Evolutionary conservation across 2,797 vertebrate species (phyloP), one percentile per base, ranked within the genome.

Genomic region (Limosa lapponica): DNA sequence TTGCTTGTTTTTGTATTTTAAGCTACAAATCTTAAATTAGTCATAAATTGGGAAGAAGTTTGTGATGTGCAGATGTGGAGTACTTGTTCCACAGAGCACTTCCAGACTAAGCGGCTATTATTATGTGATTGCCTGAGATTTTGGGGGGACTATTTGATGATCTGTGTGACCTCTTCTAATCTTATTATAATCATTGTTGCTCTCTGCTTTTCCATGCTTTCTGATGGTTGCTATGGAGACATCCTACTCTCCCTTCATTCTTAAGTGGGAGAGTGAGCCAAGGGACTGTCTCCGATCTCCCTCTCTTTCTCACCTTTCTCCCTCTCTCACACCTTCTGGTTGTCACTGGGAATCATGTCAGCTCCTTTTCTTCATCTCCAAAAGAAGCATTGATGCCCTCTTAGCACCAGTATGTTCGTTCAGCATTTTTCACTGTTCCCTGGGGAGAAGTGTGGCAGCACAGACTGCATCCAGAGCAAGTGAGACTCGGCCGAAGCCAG

Each of bases 161-260:
- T 96, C 83, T 82, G 3, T 90, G 74, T 96, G 95, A 97, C 93
- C 95, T 94, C 83, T 95, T 94, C 84, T 96, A 93, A 95, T 97
- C 95, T 87, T 96, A 94, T 87, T 93, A 89, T 89, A 95, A 90
- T 96, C 81, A 44, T 71, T 96, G 86, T 89, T 92, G 71, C 90
- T 89, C 66, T 90, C 86, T 92, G 52, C 74, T 96, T 95, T 77
- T 71, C 81, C 43, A 23, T 87, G 84, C 81, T 93, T 95, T 93
- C 83, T 93, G 48, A 80, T 90, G 61, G 95, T 96, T 96, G 83
- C 92, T 67, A 96, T 92, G 93, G 94, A 95, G 71, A 95, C 86
- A 85, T 92, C 67, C 49, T 92, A 78, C 78, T 87, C 90, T 90
- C 90, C 44, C 51, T 89, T 95, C 83, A 34, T 87, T 95, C 94